phyloP scores from a whole-genome alignment of 2,888 invertebrate genomes.

The Oxyteleia sp. region DNA sequence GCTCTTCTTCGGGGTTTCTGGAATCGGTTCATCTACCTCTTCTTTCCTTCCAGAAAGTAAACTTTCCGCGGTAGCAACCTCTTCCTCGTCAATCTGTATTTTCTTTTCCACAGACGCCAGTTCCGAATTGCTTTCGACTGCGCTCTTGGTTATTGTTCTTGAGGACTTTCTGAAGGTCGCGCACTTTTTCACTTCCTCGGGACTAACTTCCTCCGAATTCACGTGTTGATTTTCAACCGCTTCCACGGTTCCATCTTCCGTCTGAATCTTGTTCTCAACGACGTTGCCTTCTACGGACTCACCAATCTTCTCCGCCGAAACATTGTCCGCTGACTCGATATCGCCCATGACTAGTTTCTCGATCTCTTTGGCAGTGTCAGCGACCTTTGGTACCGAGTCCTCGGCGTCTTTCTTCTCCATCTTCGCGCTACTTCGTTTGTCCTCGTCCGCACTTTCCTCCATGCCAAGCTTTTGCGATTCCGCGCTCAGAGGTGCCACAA shows the following conservation, averaged over 20 bases:
- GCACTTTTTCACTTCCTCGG: constrained; percentile 13
- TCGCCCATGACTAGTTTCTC: constrained; percentile 87
- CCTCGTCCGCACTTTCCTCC: constrained; percentile 74
- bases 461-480: constrained; percentile 82
- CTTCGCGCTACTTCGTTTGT: constrained; percentile 78
- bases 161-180: constrained; percentile 25
- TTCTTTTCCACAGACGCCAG: neutral
- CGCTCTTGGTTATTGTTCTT: constrained; percentile 35
- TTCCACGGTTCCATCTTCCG: constrained; percentile 23
- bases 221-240: constrained; percentile 21
- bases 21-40: neutral
- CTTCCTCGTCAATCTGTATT: constrained; percentile 7
- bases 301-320: constrained; percentile 75
- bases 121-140: constrained; percentile 11
- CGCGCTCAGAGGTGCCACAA: constrained; percentile 83
- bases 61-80: neutral
- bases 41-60: too few species aligned
- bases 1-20: constrained; percentile 71
- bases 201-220: neutral
- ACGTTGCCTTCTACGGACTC: constrained; percentile 50
- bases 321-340: constrained; percentile 81
- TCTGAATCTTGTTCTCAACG: constrained; percentile 19
- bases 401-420: constrained; percentile 80
- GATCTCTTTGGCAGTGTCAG: constrained; percentile 87
- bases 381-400: constrained; percentile 86